Evolutionary conservation across 2,888 invertebrate genomes (phyloP).

Genomic region (Eupithecia subumbrata): DNA sequence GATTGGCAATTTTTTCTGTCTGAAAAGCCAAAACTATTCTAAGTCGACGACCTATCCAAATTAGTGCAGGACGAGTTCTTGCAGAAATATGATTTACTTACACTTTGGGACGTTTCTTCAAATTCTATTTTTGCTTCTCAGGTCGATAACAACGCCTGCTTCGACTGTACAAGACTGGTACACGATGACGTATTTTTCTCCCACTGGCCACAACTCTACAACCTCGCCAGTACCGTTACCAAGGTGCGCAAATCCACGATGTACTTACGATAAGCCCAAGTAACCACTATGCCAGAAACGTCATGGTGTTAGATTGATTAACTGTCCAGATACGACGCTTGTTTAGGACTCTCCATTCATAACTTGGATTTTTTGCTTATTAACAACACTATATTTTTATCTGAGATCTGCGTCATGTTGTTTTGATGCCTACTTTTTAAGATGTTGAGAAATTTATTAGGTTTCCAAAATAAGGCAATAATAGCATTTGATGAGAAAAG

Average conservation of each 20-base stretch:
- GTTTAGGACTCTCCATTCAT: constrained; percentile 66
- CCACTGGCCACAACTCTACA: constrained; percentile 15
- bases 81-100: too few relatives aligned
- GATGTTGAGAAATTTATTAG: background rate
- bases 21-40: too few relatives aligned
- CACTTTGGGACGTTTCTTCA: too few relatives aligned
- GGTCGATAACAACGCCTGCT: too few relatives aligned
- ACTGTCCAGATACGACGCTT: constrained; percentile 59
- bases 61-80: too few relatives aligned
- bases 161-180: background rate
- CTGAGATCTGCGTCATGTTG: background rate
- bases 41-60: too few relatives aligned
- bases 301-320: constrained; percentile 67
- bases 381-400: constrained; percentile 38
- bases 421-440: background rate
- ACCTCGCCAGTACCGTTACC: constrained; percentile 18
- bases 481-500: too few relatives aligned
- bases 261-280: constrained; percentile 59
- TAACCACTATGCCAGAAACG: constrained; percentile 54
- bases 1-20: too few relatives aligned
- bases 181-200: background rate
- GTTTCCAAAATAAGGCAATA: too few relatives aligned
- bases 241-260: constrained; percentile 49
- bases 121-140: too few relatives aligned
- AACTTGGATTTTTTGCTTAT: constrained; percentile 52